Percentiles rank a stretch among this genome's conserved stretches.
Conservation (phyloP, 2,797 vertebrate species). For the Myripristis murdjan region DNA sequence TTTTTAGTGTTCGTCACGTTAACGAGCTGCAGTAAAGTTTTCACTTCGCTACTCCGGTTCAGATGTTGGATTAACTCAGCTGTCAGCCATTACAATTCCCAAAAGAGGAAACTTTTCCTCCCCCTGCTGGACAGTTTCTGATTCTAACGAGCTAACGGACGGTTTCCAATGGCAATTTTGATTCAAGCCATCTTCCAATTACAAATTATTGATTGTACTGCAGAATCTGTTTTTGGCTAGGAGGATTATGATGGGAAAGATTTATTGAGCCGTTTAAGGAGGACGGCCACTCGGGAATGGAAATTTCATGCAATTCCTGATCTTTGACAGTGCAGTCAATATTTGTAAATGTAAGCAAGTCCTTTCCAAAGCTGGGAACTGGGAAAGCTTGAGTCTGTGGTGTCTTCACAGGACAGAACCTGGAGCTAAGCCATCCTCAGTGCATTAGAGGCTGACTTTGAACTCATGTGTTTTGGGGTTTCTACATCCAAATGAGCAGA, state of each 20-base stretch:
- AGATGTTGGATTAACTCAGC: slow-evolving; percentile 7
- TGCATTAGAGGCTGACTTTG: not conserved
- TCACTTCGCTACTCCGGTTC: slow-evolving; percentile 7
- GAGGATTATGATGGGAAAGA: not conserved
- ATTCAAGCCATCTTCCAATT: slow-evolving; percentile 19
- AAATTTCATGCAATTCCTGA: slow-evolving; percentile 12
- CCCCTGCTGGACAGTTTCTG: not conserved
- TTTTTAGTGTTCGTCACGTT: slow-evolving; percentile 17
- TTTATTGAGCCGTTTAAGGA: slow-evolving; percentile 20
- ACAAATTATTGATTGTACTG: not conserved
- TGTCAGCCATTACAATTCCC: slow-evolving; percentile 1
- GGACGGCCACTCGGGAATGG: not conserved
- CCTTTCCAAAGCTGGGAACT: slow-evolving; percentile 2
- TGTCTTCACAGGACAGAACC: not conserved
- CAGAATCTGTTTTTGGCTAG: slow-evolving; percentile 7
- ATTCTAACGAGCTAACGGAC: slow-evolving; percentile 1
- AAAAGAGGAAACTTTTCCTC: not conserved
- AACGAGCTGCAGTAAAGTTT: slow-evolving; percentile 19
- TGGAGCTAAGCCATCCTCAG: not conserved
- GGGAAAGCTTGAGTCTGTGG: slow-evolving; percentile 13
- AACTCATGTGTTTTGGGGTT: not conserved
- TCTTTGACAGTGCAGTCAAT: not conserved
- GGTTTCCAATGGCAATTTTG: not conserved
- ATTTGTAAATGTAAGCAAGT: slow-evolving; percentile 2
- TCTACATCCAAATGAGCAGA: not conserved